phyloP scores from a whole-genome alignment of 2,113 vertebrate species.

The Echinops telfairi region DNA sequence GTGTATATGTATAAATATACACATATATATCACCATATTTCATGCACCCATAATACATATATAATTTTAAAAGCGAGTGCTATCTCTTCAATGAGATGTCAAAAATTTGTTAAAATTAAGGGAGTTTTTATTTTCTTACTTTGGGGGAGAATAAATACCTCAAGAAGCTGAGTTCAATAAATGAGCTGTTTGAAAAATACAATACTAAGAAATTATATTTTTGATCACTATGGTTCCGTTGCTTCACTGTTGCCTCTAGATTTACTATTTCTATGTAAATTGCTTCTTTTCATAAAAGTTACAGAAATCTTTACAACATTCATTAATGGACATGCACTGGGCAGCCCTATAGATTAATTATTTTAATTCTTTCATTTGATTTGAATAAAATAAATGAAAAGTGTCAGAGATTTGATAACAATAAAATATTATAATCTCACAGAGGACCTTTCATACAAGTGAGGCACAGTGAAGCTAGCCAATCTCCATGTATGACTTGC shows the following conservation, averaged over 20 bases:
- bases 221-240: conserved; percentile 54
- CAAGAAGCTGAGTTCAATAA: conserved; percentile 36
- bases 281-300: conserved; percentile 36
- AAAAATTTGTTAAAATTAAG: conserved; percentile 54
- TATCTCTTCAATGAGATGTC: conserved; percentile 47
- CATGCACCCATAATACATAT: neutral
- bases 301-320: conserved; percentile 27
- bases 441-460: neutral
- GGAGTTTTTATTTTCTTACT: conserved; percentile 23
- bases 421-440: conserved; percentile 33
- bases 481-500: neutral
- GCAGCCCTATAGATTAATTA: conserved; percentile 37
- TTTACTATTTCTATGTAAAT: conserved; percentile 53
- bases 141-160: conserved; percentile 38
- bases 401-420: conserved; percentile 51
- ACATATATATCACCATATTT: neutral
- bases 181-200: conserved; percentile 43
- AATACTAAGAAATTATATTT: conserved; percentile 54
- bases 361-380: conserved; percentile 47
- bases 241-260: conserved; percentile 57
- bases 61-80: conserved; percentile 38
- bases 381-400: conserved; percentile 41
- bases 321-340: conserved; percentile 32
- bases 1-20: neutral
- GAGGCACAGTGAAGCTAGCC: conserved; percentile 9